Conservation (phyloP, 2,797 vertebrate genomes). For the Staurois parvus region DNA sequence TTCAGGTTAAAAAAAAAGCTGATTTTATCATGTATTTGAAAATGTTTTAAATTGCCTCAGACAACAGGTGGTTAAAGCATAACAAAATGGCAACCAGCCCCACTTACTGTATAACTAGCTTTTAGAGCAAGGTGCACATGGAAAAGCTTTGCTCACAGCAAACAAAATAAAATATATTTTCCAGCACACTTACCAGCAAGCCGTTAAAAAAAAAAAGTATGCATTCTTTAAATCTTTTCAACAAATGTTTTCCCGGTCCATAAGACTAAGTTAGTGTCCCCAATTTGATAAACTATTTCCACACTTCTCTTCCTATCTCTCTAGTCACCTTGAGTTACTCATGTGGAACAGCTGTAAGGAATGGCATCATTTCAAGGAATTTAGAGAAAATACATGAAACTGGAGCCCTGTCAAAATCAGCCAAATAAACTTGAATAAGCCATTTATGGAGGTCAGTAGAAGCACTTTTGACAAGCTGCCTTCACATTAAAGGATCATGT, state of each 20-base stretch:
- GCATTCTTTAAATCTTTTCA: background rate
- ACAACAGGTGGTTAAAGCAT: too few species aligned
- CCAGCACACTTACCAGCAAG: too few species aligned
- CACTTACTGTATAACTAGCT: too few species aligned
- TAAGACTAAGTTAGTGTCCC: background rate
- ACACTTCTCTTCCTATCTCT: slow-evolving; percentile 9
- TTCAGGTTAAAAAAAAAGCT: too few species aligned
- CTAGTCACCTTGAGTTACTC: slow-evolving; percentile 44
- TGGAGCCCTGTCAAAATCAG: slow-evolving; percentile 30
- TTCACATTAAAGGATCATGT: slow-evolving; percentile 44
- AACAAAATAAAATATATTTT: too few species aligned
- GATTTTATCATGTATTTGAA: too few species aligned
- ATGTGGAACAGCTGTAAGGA: slow-evolving; percentile 20
- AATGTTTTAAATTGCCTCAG: too few species aligned
- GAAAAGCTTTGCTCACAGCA: too few species aligned
- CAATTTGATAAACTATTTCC: slow-evolving; percentile 8
- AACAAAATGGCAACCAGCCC: too few species aligned
- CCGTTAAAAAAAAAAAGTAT: background rate
- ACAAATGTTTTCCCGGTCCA: background rate
- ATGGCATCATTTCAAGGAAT: slow-evolving; percentile 42
- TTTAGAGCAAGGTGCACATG: too few species aligned
- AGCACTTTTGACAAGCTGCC: slow-evolving; percentile 34
- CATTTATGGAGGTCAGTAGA: slow-evolving; percentile 39
- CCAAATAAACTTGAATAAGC: slow-evolving; percentile 46
- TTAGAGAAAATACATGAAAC: slow-evolving; percentile 47